Evolutionary conservation across 1,140 invertebrate genomes (phyloP).

Genomic region (Drosophila ambigua): DNA sequence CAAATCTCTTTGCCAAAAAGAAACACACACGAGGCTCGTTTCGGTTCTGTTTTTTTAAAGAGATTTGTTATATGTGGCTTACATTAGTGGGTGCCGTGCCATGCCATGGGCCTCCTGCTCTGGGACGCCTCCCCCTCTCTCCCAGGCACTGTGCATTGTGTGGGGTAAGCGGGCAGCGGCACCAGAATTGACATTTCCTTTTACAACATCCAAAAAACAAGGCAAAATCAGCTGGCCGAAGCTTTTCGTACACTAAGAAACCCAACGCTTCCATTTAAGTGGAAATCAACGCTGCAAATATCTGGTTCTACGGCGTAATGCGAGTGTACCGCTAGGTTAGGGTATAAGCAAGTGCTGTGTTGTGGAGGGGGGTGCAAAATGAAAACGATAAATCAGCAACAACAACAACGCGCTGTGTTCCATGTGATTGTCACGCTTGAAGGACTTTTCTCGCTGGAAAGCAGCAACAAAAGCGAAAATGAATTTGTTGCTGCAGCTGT

Average conservation of each 20-base stretch:
- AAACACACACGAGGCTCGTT: slow-evolving; percentile 26
- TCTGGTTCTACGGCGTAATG: no score
- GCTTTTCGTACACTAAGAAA: slow-evolving; percentile 16
- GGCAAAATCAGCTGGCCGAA: slow-evolving; percentile 12
- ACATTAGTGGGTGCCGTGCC: slow-evolving; percentile 56
- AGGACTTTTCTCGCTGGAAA: slow-evolving; percentile 68
- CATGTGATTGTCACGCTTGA: slow-evolving; percentile 82
- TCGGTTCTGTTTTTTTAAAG: slow-evolving; percentile 21
- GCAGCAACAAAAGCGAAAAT: slow-evolving; percentile 75
- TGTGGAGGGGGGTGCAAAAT: slow-evolving; percentile 51
- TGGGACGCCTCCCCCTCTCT: neutral
- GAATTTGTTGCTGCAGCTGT: slow-evolving; percentile 78
- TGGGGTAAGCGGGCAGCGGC: slow-evolving; percentile 70
- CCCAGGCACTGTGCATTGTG: slow-evolving; percentile 44
- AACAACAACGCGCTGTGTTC: slow-evolving; percentile 43
- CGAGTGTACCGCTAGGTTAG: no score
- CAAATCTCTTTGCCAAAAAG: slow-evolving; percentile 30
- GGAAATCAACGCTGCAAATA: no score
- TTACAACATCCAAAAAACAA: slow-evolving; percentile 75
- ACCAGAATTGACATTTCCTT: slow-evolving; percentile 81
- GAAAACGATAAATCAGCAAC: slow-evolving; percentile 80
- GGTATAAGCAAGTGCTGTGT: neutral
- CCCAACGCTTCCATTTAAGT: slow-evolving; percentile 4
- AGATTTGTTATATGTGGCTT: slow-evolving; percentile 77
- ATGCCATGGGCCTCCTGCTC: slow-evolving; percentile 1